Conservation (phyloP, 2,888 invertebrate species). For the Eueremaeus valkanovi region DNA sequence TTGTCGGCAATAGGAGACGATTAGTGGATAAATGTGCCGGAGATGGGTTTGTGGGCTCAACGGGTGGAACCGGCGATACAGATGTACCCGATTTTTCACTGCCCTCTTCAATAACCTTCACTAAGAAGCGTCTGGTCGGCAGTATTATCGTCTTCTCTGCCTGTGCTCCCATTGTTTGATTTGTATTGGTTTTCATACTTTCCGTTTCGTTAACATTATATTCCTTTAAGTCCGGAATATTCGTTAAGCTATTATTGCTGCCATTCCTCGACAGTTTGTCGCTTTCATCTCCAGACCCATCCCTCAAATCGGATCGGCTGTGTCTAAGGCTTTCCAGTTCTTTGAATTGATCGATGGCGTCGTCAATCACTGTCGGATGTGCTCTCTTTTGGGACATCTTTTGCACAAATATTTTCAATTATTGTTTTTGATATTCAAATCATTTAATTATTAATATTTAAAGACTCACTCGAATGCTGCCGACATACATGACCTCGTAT, state of each 20-base stretch:
- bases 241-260: not conserved
- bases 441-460: too few species aligned
- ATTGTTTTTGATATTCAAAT: not conserved
- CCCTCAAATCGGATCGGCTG: constrained; percentile 58
- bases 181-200: not conserved
- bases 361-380: constrained; percentile 82
- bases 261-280: not conserved
- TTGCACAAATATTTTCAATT: not conserved
- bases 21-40: not conserved
- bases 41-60: not conserved
- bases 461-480: constrained; percentile 70
- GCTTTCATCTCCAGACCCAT: not conserved
- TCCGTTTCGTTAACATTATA: too few species aligned
- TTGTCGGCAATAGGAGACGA: constrained; percentile 14
- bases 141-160: constrained; percentile 47
- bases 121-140: constrained; percentile 40
- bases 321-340: constrained; percentile 62
- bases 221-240: too few species aligned
- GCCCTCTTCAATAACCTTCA: constrained; percentile 38
- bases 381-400: constrained; percentile 69
- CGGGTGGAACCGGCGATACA: not conserved
- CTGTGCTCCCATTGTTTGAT: constrained; percentile 46
- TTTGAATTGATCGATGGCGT: constrained; percentile 77
- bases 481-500: constrained; percentile 77
- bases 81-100: not conserved